phyloP scores from a whole-genome alignment of 2,797 vertebrate genomes.

The Jordanella pulchra region DNA sequence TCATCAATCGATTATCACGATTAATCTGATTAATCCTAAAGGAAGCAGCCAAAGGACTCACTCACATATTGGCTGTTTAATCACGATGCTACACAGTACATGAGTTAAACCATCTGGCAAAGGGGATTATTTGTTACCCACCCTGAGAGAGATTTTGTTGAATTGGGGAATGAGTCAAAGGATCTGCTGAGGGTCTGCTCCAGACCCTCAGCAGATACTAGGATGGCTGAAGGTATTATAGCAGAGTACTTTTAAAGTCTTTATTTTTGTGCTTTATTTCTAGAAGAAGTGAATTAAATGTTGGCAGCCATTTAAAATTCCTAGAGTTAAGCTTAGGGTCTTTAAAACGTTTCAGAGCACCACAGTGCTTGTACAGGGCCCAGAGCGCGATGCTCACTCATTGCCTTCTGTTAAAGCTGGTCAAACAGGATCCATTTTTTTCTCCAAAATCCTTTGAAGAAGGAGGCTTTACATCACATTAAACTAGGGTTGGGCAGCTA shows the following conservation, averaged over 20 bases:
- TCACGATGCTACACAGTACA: not conserved
- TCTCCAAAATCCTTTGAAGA: too few relatives aligned
- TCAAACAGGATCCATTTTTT: too few relatives aligned
- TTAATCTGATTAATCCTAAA: too few relatives aligned
- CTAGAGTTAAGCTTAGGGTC: not conserved
- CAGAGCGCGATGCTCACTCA: too few relatives aligned
- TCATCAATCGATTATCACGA: too few relatives aligned
- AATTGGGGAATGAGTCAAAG: not conserved
- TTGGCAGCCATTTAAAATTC: not conserved
- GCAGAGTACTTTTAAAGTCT: not conserved
- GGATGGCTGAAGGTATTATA: not conserved
- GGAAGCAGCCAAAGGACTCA: too few relatives aligned
- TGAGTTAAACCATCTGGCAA: not conserved
- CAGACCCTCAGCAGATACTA: not conserved
- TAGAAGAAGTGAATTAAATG: not conserved
- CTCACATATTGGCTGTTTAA: not conserved
- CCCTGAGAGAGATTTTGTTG: not conserved
- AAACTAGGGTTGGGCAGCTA: too few relatives aligned
- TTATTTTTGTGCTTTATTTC: not conserved
- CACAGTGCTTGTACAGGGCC: too few relatives aligned
- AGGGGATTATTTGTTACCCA: not conserved
- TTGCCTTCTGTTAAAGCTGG: too few relatives aligned
- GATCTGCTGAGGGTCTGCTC: not conserved
- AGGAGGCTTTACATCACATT: too few relatives aligned
- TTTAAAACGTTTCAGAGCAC: not conserved